Evolutionary conservation across 2,113 vertebrate species (phyloP).

Genomic region (Silurus meridionalis): DNA sequence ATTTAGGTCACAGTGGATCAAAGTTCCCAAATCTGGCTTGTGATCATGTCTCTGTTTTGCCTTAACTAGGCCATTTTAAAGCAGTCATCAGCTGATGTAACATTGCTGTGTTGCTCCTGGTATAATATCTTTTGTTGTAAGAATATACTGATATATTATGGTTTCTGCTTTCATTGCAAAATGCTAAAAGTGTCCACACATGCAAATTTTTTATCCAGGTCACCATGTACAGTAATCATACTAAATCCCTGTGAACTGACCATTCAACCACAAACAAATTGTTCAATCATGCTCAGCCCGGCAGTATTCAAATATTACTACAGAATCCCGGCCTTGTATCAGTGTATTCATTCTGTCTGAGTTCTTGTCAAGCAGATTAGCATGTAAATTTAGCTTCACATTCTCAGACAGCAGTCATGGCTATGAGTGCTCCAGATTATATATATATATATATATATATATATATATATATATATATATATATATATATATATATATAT

Average conservation of each 20-base stretch:
- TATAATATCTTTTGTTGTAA: not conserved
- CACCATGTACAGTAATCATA: conserved; percentile 41
- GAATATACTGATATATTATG: not conserved
- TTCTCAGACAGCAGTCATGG: not conserved
- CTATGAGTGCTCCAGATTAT: not conserved
- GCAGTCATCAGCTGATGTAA: conserved; percentile 15
- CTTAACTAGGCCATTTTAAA: conserved; percentile 36
- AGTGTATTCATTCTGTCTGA: not conserved
- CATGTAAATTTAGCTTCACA: not conserved
- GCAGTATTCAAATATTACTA: conserved; percentile 14
- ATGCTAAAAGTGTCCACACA: conserved; percentile 61
- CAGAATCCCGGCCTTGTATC: not conserved
- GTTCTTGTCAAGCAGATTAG: not conserved
- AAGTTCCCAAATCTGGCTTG: conserved; percentile 58
- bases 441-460: too few relatives aligned
- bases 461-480: too few relatives aligned
- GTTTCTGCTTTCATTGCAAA: conserved; percentile 38
- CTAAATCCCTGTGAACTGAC: conserved; percentile 53
- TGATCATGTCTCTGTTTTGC: conserved; percentile 48
- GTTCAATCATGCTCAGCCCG: not conserved
- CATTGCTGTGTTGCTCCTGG: not conserved
- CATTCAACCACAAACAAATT: conserved; percentile 45
- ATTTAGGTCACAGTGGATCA: conserved; percentile 71
- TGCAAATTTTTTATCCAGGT: conserved; percentile 55
- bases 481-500: too few relatives aligned